Conservation (phyloP, 2,113 vertebrate genomes). For the Excalfactoria chinensis region DNA sequence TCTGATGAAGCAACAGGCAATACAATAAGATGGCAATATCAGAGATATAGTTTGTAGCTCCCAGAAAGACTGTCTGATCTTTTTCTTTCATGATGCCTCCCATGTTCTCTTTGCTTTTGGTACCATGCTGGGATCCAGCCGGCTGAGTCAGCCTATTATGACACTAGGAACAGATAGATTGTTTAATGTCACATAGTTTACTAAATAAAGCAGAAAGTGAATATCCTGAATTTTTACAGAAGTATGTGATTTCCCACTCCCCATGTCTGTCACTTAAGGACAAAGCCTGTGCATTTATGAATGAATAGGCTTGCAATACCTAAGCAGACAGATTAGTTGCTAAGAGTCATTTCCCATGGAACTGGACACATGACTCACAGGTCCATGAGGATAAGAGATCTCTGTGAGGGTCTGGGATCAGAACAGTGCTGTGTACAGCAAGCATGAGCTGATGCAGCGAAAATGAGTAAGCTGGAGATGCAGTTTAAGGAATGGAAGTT, state of each 20-base stretch:
- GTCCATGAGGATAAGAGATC: not conserved
- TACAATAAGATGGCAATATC: not conserved
- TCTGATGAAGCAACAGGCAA: not conserved
- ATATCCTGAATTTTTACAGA: slow-evolving; percentile 16
- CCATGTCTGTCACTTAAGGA: not conserved
- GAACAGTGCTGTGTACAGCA: not conserved
- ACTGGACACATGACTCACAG: not conserved
- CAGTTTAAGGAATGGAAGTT: not conserved
- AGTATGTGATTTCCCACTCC: not conserved
- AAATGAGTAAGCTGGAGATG: not conserved
- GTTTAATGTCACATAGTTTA: not conserved
- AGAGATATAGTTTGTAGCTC: not conserved
- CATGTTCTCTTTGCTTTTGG: not conserved
- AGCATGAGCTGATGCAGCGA: not conserved
- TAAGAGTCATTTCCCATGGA: not conserved
- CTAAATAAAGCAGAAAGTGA: slow-evolving; percentile 57
- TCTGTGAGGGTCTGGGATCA: not conserved
- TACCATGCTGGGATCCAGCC: not conserved
- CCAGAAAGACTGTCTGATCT: not conserved
- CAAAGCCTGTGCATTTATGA: not conserved
- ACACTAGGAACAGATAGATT: not conserved
- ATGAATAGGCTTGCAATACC: not conserved
- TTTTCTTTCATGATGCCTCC: not conserved
- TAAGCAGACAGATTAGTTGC: not conserved
- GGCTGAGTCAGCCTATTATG: not conserved